A percentile compares a stretch with the other conserved stretches of the same genome.
Conservation (phyloP, 2,113 vertebrate species). For the Prunella fulvescens region DNA sequence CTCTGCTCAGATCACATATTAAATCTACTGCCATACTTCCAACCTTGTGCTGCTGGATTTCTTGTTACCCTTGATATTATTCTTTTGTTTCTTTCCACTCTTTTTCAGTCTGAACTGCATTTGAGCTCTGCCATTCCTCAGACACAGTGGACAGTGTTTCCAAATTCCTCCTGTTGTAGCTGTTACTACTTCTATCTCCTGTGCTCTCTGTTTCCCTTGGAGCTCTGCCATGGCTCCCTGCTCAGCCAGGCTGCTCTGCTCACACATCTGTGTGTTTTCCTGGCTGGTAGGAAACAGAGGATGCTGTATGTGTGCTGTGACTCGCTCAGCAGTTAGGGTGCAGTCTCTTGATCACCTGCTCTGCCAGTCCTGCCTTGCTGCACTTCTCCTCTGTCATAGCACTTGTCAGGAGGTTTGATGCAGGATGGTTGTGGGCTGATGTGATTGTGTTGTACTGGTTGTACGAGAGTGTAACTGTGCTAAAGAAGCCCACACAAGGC, state of each 20-base stretch:
- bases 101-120: background rate
- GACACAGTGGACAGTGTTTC: background rate
- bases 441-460: background rate
- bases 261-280: background rate
- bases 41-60: background rate
- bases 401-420: background rate
- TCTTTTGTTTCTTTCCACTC: background rate
- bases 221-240: background rate
- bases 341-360: background rate
- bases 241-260: background rate
- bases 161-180: background rate
- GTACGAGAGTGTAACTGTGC: background rate
- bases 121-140: background rate
- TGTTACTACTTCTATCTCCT: background rate
- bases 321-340: accelerated
- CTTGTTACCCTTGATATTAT: background rate
- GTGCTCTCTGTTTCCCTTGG: background rate
- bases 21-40: background rate
- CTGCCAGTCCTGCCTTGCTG: background rate
- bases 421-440: background rate
- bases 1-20: background rate
- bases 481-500: background rate
- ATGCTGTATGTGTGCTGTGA: background rate
- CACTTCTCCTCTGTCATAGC: background rate
- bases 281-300: background rate